Base-by-base conservation (phyloP, 92 coral and sea anemone genomes). In the Paragorgia papillata region DNA sequence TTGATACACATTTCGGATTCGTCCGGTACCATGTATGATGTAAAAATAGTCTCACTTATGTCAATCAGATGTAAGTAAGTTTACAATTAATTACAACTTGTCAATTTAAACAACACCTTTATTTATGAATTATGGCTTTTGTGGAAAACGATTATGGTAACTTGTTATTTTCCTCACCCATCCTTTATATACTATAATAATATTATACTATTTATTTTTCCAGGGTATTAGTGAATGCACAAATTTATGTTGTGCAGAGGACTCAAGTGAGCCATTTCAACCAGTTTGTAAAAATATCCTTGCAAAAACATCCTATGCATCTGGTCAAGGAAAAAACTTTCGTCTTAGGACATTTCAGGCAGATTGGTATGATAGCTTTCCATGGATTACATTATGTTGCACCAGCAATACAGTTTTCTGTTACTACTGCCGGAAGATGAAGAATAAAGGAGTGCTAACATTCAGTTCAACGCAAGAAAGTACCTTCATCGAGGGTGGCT, bases 201-300 rank as follows among this genome's bases (percentile, higher is more conserved):
- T n/a, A n/a, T n/a, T n/a, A n/a, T n/a, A n/a, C n/a, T n/a, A n/a
- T n/a, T n/a, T n/a, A n/a, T n/a, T n/a, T n/a, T n/a, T n/a, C n/a
- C n/a, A n/a, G n/a, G n/a, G n/a, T n/a, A n/a, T n/a, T n/a, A n/a
- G n/a, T n/a, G n/a, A n/a, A n/a, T n/a, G n/a, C n/a, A n/a, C n/a
- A n/a, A n/a, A n/a, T n/a, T n/a, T n/a, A n/a, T n/a, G n/a, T n/a
- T n/a, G n/a, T n/a, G n/a, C n/a, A n/a, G n/a, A 60, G 27, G 67
- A 60, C 57, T 43, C 58, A 67, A 67, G 37, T 29, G 57, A 67
- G 24, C 74, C 74, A 41, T 67, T 67, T 29, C 74, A 67, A 48
- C 74, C 74, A 48, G n/a, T n/a, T n/a, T 43, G 31, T 43, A 22
- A 67, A 15, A 67, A 26, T 25, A 60, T 60, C 67, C 67, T 60